Conservation (phyloP, 2,797 vertebrate species). For the Lithobates pipiens region DNA sequence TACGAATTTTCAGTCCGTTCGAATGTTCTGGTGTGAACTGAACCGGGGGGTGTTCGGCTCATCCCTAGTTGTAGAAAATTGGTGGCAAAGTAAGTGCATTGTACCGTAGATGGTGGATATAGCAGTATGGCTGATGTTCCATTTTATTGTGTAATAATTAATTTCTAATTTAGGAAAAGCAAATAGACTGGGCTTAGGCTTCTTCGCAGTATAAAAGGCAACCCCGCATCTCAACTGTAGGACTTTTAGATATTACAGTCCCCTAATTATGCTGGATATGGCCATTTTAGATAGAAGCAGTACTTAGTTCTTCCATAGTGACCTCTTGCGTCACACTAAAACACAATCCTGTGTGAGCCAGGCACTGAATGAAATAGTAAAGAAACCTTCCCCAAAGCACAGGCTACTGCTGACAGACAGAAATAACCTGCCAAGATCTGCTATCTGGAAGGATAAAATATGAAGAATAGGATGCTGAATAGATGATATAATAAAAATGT, state of each 20-base stretch:
- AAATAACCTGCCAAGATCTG: constrained; percentile 50
- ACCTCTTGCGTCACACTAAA: neutral
- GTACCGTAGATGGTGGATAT: too few species aligned
- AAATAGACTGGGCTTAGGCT: neutral
- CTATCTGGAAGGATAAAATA: constrained; percentile 46
- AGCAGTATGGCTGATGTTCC: neutral
- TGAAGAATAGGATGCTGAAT: constrained; percentile 46
- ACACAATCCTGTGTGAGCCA: neutral
- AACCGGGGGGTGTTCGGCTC: too few species aligned
- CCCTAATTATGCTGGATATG: neutral
- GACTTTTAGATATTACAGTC: neutral
- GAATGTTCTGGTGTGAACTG: too few species aligned
- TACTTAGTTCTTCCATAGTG: neutral
- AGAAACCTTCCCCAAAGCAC: constrained; percentile 49
- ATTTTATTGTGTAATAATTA: neutral
- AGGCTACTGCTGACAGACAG: constrained; percentile 47
- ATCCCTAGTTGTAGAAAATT: too few species aligned
- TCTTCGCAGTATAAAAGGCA: neutral
- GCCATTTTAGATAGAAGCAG: neutral
- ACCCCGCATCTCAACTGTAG: neutral
- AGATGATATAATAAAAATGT: constrained; percentile 58
- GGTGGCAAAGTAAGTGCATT: too few species aligned
- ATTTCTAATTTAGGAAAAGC: neutral
- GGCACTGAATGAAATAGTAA: constrained; percentile 16
- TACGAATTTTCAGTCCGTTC: too few species aligned